Base-by-base conservation (phyloP, 2,888 invertebrate genomes). In the Lordiphosa fenestrarum region DNA sequence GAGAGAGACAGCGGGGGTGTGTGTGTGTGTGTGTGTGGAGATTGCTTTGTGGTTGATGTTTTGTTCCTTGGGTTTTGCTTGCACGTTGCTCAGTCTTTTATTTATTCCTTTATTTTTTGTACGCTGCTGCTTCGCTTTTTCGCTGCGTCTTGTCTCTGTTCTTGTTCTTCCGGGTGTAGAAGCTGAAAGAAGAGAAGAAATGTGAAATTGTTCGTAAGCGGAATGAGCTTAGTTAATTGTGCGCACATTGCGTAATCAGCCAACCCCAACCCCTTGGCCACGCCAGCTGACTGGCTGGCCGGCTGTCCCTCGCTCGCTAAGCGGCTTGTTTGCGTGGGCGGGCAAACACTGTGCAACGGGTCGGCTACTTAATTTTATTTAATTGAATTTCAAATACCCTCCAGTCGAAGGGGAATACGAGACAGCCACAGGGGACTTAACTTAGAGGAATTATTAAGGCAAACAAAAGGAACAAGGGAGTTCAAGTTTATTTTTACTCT, bases 11-110 rank as follows among this genome's bases (percentile, higher is more conserved):
- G 19, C 57, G 58, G 42, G 53, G 23, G 33, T 51, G 30, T 44
- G 37, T 35, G 33, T 51, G 19, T 48, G 37, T 25, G 40, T n/a
- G n/a, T n/a, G n/a, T n/a, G n/a, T n/a, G 57, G 78, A 78, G 76
- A 76, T 76, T 76, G 80, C 73, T 76, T 75, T 69, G 50, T 56
- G 63, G 54, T 30, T 61, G 47, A 33, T 70, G 57, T 35, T 55
- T 68, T 68, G 52, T 71, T 71, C 59, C 69, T 71, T 71, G 58
- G 53, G 58, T 73, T 57, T 57, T 42, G 52, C 58, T 64, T 64
- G 57, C 39, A 63, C 53, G 71, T 71, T 71, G 70, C 78, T 76
- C 78, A 77, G 78, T 76, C 78, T 76, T 76, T 75, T 74, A 66
- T 60, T 66, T 71, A 57, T 69, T 69, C 58, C 46, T 54, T 49